Conservation (phyloP, 2,113 vertebrate species). For the Rana temporaria region DNA sequence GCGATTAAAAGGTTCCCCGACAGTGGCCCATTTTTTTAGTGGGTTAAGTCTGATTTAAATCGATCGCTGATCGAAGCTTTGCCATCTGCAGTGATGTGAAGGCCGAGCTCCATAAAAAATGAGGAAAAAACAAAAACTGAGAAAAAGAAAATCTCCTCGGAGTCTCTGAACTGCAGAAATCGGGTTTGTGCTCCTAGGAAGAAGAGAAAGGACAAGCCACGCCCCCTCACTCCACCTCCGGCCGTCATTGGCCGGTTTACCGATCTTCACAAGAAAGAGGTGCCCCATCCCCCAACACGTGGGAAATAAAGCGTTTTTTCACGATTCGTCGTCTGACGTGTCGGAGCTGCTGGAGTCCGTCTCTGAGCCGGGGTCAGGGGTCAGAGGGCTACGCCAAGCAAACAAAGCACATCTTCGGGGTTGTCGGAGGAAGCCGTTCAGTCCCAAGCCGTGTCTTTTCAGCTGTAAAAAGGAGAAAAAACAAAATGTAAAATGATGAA, state of each 20-base stretch:
- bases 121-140: not conserved
- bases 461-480: conserved; percentile 71
- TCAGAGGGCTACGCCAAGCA: conserved; percentile 92
- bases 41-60: conserved; percentile 29
- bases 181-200: conserved; percentile 79
- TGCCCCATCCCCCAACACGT: too few species aligned
- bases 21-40: conserved; percentile 81
- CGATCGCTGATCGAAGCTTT: conserved; percentile 74
- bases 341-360: conserved; percentile 96
- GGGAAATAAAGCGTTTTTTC: conserved; percentile 52
- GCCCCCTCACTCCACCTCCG: conserved; percentile 17
- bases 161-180: conserved; percentile 63
- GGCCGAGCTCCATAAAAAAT: not conserved
- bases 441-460: conserved; percentile 91
- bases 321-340: conserved; percentile 95
- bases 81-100: conserved; percentile 76
- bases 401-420: conserved; percentile 83
- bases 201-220: conserved; percentile 74
- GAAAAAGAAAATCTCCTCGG: not conserved
- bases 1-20: conserved; percentile 80
- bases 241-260: conserved; percentile 67
- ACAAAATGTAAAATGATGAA: too few species aligned
- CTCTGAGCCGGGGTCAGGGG: conserved; percentile 85
- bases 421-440: conserved; percentile 89
- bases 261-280: too few species aligned